Percentiles rank a stretch among this genome's conserved stretches.
These are phyloP conservation scores for Anodontia alba DNA, from an alignment of 2,888 invertebrate species.

Conservation along the genomic window DNA sequence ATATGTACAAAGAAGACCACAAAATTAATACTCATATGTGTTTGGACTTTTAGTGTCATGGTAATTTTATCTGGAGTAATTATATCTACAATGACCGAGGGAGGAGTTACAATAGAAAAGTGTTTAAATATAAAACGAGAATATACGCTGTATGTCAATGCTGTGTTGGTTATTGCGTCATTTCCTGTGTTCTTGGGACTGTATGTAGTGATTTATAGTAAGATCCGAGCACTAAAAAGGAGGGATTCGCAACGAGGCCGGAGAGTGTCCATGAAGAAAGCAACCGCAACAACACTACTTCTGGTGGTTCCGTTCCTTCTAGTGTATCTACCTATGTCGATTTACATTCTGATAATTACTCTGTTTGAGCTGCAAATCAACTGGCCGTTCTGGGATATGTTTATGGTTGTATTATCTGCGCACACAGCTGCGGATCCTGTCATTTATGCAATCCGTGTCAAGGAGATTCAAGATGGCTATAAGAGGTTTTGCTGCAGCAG, in stretches of 20 bases:
- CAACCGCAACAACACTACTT: background rate
- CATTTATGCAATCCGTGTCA: background rate
- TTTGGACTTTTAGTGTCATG: background rate
- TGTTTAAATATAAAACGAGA: background rate
- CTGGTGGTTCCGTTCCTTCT: conserved; percentile 5
- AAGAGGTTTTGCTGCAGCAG: background rate
- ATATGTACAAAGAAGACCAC: background rate
- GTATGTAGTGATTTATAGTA: background rate
- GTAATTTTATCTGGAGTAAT: background rate
- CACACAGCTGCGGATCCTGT: background rate
- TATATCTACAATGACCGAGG: background rate
- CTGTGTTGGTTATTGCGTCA: background rate
- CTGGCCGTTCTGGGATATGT: conserved; percentile 18
- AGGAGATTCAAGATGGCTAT: background rate
- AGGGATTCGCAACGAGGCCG: background rate
- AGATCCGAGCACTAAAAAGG: background rate
- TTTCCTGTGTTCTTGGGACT: background rate
- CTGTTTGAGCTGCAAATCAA: background rate
- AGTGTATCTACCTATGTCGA: background rate
- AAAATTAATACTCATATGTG: background rate
- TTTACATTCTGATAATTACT: background rate
- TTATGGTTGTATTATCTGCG: background rate
- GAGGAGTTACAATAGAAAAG: background rate
- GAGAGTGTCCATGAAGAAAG: background rate
- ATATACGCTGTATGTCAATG: background rate